These are phyloP conservation scores for Labia minor DNA, from an alignment of 2,888 invertebrate genomes.

Conservation along the genomic window DNA sequence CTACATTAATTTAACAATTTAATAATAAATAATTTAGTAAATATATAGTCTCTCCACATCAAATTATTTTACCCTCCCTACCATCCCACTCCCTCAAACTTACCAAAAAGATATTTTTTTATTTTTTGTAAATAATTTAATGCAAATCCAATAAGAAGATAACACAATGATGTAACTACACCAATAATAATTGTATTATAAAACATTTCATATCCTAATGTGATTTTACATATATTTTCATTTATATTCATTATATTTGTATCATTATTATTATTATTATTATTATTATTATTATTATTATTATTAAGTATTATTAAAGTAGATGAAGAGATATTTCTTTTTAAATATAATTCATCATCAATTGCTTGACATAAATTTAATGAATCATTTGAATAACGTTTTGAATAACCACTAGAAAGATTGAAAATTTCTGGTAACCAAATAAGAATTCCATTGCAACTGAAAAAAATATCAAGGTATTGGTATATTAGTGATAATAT, in stretches of 20 bases:
- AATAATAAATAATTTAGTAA: too few relatives aligned
- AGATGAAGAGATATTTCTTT: too few relatives aligned
- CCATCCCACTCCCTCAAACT: too few relatives aligned
- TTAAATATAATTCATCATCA: background rate
- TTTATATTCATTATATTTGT: too few relatives aligned
- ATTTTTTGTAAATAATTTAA: background rate
- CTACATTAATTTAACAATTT: too few relatives aligned
- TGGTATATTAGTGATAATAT: too few relatives aligned
- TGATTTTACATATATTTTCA: background rate
- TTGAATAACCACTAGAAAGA: slow-evolving; percentile 30
- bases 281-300: too few relatives aligned
- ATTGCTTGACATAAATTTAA: background rate
- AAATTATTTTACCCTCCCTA: too few relatives aligned
- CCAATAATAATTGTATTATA: background rate
- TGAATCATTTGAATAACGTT: background rate
- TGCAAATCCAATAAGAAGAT: background rate
- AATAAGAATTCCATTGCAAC: slow-evolving; percentile 32
- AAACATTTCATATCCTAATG: background rate
- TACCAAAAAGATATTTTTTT: background rate
- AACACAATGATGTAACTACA: background rate
- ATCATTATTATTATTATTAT: too few relatives aligned
- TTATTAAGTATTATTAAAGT: too few relatives aligned
- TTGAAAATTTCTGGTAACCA: slow-evolving; percentile 36
- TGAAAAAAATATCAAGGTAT: slow-evolving; percentile 14
- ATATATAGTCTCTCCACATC: too few relatives aligned